Percentiles rank a stretch among this genome's conserved stretches.
These are phyloP conservation scores for Spatulosminthurus flaviceps DNA, from an alignment of 2,888 invertebrate species.

Conservation along the genomic window DNA sequence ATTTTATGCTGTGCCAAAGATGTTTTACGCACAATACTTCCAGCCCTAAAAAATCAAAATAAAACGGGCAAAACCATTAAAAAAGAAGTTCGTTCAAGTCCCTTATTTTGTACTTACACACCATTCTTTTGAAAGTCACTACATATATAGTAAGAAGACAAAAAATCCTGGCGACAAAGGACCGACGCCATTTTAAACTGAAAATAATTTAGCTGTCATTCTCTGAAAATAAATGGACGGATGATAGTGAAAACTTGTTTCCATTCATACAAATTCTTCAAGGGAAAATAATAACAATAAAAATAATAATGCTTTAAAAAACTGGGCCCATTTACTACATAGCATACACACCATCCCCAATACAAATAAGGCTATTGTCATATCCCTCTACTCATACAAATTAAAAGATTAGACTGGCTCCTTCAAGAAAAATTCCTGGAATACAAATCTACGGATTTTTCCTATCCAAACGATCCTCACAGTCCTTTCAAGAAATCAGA, in stretches of 20 bases:
- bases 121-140: too few species aligned
- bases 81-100: too few species aligned
- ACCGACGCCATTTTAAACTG: conserved; percentile 4
- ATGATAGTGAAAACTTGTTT: background rate
- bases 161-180: conserved; percentile 14
- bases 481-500: too few species aligned
- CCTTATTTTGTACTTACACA: too few species aligned
- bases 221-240: background rate
- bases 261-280: background rate
- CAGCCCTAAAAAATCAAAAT: too few species aligned
- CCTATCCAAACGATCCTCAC: too few species aligned
- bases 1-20: too few species aligned
- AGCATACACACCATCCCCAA: too few species aligned
- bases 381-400: background rate
- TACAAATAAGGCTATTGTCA: conserved; percentile 5
- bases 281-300: background rate
- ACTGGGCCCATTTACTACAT: background rate
- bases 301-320: background rate
- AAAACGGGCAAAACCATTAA: too few species aligned
- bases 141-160: too few species aligned
- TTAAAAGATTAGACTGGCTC: background rate
- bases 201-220: conserved; percentile 27
- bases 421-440: background rate
- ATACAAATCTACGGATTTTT: too few species aligned
- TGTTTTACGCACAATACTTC: too few species aligned